Evolutionary conservation across 2,888 invertebrate species (phyloP), one percentile per base, ranked within the genome.

Genomic region (Abscondita cerata): DNA sequence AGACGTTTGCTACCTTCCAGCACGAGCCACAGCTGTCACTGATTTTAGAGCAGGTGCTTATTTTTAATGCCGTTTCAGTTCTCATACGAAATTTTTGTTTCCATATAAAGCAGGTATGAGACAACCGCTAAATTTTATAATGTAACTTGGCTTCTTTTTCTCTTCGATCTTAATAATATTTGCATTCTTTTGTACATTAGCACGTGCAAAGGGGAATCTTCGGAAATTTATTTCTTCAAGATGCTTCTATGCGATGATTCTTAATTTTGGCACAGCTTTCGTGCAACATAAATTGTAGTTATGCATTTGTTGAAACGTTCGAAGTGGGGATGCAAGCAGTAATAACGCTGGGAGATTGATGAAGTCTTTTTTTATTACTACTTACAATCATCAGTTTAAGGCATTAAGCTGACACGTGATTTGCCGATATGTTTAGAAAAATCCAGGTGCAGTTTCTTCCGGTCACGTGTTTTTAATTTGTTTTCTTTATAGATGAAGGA

Each of bases 381-480:
- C 25, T 4, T 48, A 15, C 31, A 31, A 31, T 13, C 8, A 33
- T 12, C 16, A 50, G 31, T 13, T 25, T 12, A 13, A 16, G 31
- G 36, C 8, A 18, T 44, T 18, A 18, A 44, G 19, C 5, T 16
- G 19, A 5, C 44, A 44, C 44, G 44, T 44, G 44, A 44, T 44
- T 4, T 19, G 19, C 44, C 3, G 13, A 40, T 46, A 54, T 46
- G 36, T 36, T 48, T 38, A 50, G 47, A 63, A 61, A 63, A 62
- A 66, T 65, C 64, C 66, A 65, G 60, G 64, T 59, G 60, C 60
- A 18, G 44, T 50, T 64, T 57, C 60, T 68, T 67, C 70, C 68
- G 66, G 68, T 67, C 68, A 66, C 68, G 67, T 70, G 68, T 64
- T 52, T 52, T 63, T 62, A 55, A 61, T 67, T 67, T 64, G 64